Evolutionary conservation across 2,113 vertebrate species (phyloP).

Genomic region (Charadrius vociferus): DNA sequence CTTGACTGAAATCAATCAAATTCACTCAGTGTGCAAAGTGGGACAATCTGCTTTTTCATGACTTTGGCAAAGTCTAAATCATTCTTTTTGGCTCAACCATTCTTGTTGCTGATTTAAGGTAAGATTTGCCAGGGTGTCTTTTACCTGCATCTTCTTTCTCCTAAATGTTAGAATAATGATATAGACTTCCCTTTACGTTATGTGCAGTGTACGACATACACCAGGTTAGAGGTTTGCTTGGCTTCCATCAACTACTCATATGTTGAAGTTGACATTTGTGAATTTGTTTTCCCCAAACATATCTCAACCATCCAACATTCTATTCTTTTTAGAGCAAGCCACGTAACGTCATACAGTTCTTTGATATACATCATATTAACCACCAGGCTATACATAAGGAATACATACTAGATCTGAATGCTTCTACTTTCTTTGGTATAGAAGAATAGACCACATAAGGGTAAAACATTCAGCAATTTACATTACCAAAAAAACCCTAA

Average conservation of each 20-base stretch:
- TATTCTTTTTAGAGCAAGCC: not conserved
- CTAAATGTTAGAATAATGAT: not conserved
- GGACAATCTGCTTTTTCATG: not conserved
- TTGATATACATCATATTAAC: not conserved
- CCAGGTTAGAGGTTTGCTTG: not conserved
- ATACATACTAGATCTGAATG: not conserved
- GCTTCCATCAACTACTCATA: not conserved
- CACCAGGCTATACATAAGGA: not conserved
- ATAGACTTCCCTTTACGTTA: not conserved
- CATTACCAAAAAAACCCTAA: not conserved
- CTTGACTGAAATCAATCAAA: not conserved
- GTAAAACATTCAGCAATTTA: not conserved
- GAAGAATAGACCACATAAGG: not conserved
- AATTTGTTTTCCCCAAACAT: not conserved
- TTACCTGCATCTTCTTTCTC: not conserved
- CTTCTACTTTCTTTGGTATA: not conserved
- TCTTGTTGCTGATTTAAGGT: not conserved
- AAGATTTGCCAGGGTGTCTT: not conserved
- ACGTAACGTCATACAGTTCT: accelerated
- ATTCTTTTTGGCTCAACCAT: not conserved
- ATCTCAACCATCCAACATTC: not conserved
- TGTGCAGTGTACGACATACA: not conserved
- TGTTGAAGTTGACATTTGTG: not conserved
- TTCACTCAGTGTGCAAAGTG: not conserved
- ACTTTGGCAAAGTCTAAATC: not conserved